phyloP scores from a whole-genome alignment of 53 echinoderm and acorn worm species.

The Paelopatides confundens region DNA sequence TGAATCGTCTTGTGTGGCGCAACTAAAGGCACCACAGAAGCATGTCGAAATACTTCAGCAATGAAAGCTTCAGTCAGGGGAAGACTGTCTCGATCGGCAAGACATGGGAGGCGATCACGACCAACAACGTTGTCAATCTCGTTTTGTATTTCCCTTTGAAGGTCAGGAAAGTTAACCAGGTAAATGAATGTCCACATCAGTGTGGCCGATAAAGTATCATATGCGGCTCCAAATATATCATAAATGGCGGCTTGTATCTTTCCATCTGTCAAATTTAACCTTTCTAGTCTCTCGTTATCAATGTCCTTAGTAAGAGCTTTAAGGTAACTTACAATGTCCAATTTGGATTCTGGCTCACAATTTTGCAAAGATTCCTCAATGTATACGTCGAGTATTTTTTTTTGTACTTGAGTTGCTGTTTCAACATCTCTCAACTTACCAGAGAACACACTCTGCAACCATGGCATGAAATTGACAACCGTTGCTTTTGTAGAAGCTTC shows the following conservation, averaged over 20 bases:
- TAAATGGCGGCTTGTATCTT: slow-evolving; percentile 48
- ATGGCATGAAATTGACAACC: slow-evolving; percentile 84
- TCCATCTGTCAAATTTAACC: slow-evolving; percentile 35
- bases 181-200: slow-evolving; percentile 67
- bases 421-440: slow-evolving; percentile 73
- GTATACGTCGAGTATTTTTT: slow-evolving; percentile 72
- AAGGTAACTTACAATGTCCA: slow-evolving; percentile 60
- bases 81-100: slow-evolving; percentile 60
- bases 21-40: slow-evolving; percentile 69
- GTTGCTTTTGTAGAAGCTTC: slow-evolving; percentile 57
- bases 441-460: slow-evolving; percentile 54
- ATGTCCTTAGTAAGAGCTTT: slow-evolving; percentile 33
- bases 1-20: slow-evolving; percentile 74
- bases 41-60: slow-evolving; percentile 65
- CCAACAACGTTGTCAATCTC: slow-evolving; percentile 67
- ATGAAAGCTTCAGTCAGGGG: slow-evolving; percentile 79
- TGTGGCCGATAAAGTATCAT: slow-evolving; percentile 60
- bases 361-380: slow-evolving; percentile 53
- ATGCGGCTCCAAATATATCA: slow-evolving; percentile 81
- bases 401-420: slow-evolving; percentile 53
- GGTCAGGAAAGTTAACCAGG: slow-evolving; percentile 61
- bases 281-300: slow-evolving; percentile 26
- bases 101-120: slow-evolving; percentile 41
- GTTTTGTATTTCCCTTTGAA: slow-evolving; percentile 66
- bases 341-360: slow-evolving; percentile 50